A percentile compares a stretch with the other conserved stretches of the same genome.
phyloP scores from a whole-genome alignment of 1,140 invertebrate genomes.

The Harpegnathos saltator region DNA sequence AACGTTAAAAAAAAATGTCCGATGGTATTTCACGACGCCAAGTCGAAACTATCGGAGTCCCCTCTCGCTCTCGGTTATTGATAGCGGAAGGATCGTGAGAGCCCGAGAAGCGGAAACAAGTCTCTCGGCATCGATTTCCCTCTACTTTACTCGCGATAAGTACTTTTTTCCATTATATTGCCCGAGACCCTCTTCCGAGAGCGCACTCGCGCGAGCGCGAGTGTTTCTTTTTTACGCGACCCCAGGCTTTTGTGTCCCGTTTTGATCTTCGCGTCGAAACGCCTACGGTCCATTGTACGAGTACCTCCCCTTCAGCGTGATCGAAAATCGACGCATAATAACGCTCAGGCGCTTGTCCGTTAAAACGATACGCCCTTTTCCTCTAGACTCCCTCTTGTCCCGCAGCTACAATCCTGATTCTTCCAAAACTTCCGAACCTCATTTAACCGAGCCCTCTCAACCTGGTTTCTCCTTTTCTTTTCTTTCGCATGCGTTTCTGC shows the following conservation, averaged over 20 bases:
- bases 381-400: not conserved
- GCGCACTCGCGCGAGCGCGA: not conserved
- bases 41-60: no score
- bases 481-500: no score
- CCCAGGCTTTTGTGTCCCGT: slow-evolving; percentile 16
- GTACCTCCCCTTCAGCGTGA: not conserved
- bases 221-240: slow-evolving; percentile 20
- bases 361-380: not conserved
- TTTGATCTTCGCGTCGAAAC: slow-evolving; percentile 17
- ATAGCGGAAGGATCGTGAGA: no score
- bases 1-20: no score
- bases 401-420: slow-evolving; percentile 4
- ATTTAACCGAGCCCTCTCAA: no score
- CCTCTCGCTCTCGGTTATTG: no score
- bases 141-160: slow-evolving; percentile 30
- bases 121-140: slow-evolving; percentile 21
- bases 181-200: not conserved
- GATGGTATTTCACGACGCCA: no score
- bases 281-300: slow-evolving; percentile 15
- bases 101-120: slow-evolving; percentile 13
- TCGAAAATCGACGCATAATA: slow-evolving; percentile 25
- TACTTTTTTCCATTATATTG: slow-evolving; percentile 35
- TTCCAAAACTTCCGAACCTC: not conserved
- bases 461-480: no score
- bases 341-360: not conserved